phyloP scores from a whole-genome alignment of 2,113 vertebrate genomes.

The Corythornis cristatus region DNA sequence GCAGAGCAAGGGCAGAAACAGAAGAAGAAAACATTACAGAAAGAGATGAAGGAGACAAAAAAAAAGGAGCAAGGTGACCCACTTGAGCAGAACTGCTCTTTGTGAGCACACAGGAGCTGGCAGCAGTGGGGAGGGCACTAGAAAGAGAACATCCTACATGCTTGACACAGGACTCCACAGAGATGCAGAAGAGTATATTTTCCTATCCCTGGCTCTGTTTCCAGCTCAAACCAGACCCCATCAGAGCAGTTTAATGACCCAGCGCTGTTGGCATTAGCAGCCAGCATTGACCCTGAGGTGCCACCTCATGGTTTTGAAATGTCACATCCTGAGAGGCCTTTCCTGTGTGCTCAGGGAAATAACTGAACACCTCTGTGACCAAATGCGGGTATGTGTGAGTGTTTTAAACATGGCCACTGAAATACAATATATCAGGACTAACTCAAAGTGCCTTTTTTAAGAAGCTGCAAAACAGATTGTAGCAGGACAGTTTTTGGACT shows the following conservation, averaged over 20 bases:
- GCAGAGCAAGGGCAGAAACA: background rate
- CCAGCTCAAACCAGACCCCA: background rate
- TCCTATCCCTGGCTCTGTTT: background rate
- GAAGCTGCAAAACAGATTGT: background rate
- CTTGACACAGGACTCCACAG: background rate
- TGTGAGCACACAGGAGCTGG: background rate
- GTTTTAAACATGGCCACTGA: background rate
- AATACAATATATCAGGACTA: background rate
- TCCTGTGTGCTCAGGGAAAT: background rate
- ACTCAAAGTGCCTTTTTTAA: background rate
- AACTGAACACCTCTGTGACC: accelerated
- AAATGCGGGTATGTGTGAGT: accelerated
- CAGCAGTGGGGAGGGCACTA: background rate
- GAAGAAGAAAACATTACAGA: background rate
- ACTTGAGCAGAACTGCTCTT: background rate
- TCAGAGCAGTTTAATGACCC: background rate
- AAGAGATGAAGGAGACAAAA: background rate
- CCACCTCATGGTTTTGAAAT: background rate
- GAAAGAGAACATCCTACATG: background rate
- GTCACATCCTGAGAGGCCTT: background rate
- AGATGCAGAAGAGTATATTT: accelerated
- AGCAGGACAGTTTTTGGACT: background rate
- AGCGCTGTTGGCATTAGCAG: accelerated
- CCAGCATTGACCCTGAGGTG: background rate
- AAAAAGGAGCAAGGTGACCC: background rate